Conservation (phyloP, 2,888 invertebrate species). For the Pocota personata region DNA sequence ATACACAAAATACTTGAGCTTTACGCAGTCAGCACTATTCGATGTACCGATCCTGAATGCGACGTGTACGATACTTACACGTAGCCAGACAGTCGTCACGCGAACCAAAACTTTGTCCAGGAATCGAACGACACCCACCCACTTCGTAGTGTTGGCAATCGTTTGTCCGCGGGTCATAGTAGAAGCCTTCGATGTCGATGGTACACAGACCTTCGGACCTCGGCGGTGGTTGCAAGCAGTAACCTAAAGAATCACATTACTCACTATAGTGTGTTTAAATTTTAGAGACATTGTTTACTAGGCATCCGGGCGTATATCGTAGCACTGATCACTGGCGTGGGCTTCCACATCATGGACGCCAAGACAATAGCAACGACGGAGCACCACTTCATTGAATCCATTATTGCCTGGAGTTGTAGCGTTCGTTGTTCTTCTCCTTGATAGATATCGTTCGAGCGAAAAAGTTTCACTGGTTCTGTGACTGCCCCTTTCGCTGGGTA, state of each 20-base stretch:
- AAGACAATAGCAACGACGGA: not conserved
- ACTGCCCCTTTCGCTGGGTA: slow-evolving; percentile 48
- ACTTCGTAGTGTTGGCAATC: slow-evolving; percentile 79
- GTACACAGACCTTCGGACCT: slow-evolving; percentile 80
- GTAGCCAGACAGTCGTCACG: slow-evolving; percentile 79
- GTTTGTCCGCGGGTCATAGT: slow-evolving; percentile 77
- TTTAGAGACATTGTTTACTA: slow-evolving; percentile 9
- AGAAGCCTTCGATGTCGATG: slow-evolving; percentile 81
- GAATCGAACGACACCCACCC: slow-evolving; percentile 79
- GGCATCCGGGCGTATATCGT: slow-evolving; percentile 7
- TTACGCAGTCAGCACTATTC: slow-evolving; percentile 69
- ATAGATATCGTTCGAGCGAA: slow-evolving; percentile 52
- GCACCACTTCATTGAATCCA: slow-evolving; percentile 14
- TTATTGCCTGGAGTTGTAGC: not conserved
- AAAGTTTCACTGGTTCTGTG: slow-evolving; percentile 57
- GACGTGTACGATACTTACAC: slow-evolving; percentile 78
- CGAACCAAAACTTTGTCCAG: slow-evolving; percentile 81
- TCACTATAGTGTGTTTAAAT: not conserved
- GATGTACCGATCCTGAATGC: slow-evolving; percentile 78
- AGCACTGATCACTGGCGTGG: not conserved
- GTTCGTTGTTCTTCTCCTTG: slow-evolving; percentile 5
- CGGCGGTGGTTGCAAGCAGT: slow-evolving; percentile 79
- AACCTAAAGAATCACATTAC: slow-evolving; percentile 74
- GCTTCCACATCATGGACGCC: not conserved
- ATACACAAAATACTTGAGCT: not conserved